phyloP scores from a whole-genome alignment of 1,140 invertebrate genomes.

The Cherax destructor region DNA sequence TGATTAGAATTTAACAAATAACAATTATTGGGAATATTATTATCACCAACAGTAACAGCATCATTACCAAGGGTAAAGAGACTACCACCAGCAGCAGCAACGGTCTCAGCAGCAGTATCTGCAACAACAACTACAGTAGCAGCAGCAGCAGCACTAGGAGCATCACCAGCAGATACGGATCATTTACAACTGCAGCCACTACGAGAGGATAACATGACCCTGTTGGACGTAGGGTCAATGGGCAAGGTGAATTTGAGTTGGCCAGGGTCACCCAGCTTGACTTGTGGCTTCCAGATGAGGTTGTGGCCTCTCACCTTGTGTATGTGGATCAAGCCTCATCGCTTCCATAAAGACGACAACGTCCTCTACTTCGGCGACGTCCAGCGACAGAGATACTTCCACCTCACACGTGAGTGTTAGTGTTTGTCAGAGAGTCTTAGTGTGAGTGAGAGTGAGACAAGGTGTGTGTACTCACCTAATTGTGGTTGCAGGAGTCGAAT shows the following conservation, averaged over 20 bases:
- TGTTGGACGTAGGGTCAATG: slow-evolving; percentile 42
- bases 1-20: too few relatives aligned
- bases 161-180: neutral
- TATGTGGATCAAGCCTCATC: slow-evolving; percentile 39
- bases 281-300: neutral
- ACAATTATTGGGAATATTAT: too few relatives aligned
- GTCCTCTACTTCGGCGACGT: neutral
- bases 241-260: neutral
- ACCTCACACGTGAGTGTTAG: slow-evolving; percentile 19
- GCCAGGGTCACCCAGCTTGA: slow-evolving; percentile 8
- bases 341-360: slow-evolving; percentile 23
- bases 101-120: neutral
- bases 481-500: too few relatives aligned
- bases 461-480: too few relatives aligned
- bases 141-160: neutral
- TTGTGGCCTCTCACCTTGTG: neutral
- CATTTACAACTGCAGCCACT: neutral
- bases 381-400: neutral
- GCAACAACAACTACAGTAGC: neutral
- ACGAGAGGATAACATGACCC: neutral
- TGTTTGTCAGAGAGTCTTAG: too few relatives aligned
- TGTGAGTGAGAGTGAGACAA: too few relatives aligned
- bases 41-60: too few relatives aligned
- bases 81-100: too few relatives aligned
- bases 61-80: too few relatives aligned